phyloP scores from a whole-genome alignment of 2,113 vertebrate species.

The Phyllostomus hastatus region DNA sequence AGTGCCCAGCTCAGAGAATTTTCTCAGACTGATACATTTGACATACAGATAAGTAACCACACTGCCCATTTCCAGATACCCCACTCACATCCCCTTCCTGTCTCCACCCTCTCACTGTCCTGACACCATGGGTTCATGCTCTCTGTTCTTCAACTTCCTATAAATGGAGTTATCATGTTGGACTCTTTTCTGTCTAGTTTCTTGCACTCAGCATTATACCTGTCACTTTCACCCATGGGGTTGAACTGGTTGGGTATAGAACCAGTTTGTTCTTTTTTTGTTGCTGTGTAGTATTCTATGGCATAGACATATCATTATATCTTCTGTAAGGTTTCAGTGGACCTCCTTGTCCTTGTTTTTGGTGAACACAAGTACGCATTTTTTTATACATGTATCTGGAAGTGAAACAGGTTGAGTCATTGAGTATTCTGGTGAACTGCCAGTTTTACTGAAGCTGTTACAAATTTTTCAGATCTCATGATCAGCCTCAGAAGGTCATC shows the following conservation, averaged over 20 bases:
- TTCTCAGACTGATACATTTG: neutral
- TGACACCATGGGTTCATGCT: neutral
- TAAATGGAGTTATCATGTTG: neutral
- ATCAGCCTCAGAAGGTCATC: too few relatives aligned
- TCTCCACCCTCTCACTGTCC: neutral
- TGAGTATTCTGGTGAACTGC: neutral
- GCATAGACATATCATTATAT: neutral
- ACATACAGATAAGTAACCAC: neutral
- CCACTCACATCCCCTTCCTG: fast-evolving
- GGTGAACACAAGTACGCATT: neutral
- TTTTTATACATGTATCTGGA: neutral
- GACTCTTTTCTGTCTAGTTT: neutral
- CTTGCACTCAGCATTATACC: neutral
- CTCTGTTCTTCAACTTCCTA: neutral
- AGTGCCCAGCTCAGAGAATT: neutral
- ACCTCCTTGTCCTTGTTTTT: neutral
- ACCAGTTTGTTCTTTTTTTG: neutral
- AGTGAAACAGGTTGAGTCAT: neutral
- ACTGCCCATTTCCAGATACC: fast-evolving
- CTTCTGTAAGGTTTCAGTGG: neutral
- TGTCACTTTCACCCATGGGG: too few relatives aligned
- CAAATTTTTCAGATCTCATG: neutral
- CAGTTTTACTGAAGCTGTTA: neutral
- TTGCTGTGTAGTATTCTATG: neutral
- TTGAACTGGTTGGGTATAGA: neutral